Percentiles rank a stretch among this genome's conserved stretches.
These are phyloP conservation scores for Marmota monax DNA, from an alignment of 2,113 vertebrate genomes.

Conservation along the genomic window DNA sequence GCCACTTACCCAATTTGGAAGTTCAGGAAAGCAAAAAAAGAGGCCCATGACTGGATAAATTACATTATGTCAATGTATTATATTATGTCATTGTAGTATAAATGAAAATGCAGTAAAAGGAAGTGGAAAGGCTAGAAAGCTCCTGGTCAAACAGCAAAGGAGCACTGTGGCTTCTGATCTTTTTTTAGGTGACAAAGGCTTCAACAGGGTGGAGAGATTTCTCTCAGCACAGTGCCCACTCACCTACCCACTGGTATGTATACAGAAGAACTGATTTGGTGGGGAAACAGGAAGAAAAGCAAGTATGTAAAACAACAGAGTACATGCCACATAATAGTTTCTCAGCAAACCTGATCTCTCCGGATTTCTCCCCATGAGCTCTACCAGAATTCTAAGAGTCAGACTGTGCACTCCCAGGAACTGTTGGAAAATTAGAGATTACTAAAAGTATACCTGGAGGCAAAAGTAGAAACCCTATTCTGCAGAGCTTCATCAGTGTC, in stretches of 20 bases:
- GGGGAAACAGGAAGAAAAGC: neutral
- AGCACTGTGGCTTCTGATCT: neutral
- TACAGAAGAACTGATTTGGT: conserved; percentile 22
- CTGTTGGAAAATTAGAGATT: neutral
- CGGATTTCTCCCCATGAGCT: conserved; percentile 33
- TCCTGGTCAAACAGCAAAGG: neutral
- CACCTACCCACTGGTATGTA: neutral
- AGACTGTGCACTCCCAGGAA: neutral
- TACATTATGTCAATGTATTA: neutral
- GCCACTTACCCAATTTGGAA: neutral
- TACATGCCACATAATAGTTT: neutral
- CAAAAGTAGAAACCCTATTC: conserved; percentile 35
- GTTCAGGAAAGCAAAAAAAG: conserved; percentile 23
- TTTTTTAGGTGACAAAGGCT: conserved; percentile 27
- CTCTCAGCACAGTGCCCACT: conserved; percentile 3
- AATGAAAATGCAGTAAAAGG: neutral
- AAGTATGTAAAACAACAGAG: neutral
- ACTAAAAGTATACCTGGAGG: neutral
- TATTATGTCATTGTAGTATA: neutral
- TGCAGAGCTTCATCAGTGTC: neutral
- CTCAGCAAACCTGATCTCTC: neutral
- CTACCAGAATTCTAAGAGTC: conserved; percentile 31
- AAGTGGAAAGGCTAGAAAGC: conserved; percentile 44
- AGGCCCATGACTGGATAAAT: neutral
- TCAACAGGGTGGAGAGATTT: neutral